These are phyloP conservation scores for Oreocharis arfaki DNA, from an alignment of 2,113 vertebrate species.

Conservation along the genomic window DNA sequence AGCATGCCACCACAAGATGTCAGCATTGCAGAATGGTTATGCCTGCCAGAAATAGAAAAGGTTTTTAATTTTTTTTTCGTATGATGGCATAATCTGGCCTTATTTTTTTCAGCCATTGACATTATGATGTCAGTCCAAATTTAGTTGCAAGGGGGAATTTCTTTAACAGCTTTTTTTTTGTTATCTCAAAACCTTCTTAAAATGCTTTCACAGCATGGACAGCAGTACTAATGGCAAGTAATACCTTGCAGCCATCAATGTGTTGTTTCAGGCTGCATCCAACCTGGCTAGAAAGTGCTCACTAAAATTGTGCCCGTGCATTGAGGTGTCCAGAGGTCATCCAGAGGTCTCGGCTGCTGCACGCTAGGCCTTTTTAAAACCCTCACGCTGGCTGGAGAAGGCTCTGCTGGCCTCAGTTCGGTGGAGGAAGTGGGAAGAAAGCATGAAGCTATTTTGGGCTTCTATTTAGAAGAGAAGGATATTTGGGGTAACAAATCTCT, in stretches of 20 bases:
- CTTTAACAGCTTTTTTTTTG: background rate
- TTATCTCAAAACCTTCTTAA: background rate
- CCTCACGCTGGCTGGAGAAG: background rate
- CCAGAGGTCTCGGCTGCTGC: background rate
- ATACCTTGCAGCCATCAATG: background rate
- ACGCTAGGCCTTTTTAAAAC: background rate
- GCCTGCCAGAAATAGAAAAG: background rate
- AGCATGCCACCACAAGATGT: slow-evolving; percentile 35
- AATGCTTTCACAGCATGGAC: background rate
- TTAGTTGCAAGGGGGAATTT: background rate
- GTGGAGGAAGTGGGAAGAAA: background rate
- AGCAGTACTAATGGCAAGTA: background rate
- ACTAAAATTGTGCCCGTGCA: background rate
- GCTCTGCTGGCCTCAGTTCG: background rate
- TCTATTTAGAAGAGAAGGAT: background rate
- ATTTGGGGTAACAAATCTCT: background rate
- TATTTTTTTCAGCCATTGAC: background rate
- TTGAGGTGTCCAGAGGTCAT: background rate
- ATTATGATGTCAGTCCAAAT: background rate
- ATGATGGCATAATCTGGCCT: background rate
- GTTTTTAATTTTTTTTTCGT: background rate
- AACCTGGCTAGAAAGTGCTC: background rate
- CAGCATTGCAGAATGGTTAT: slow-evolving; percentile 43
- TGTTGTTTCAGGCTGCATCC: background rate
- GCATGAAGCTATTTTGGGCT: background rate